Evolutionary conservation across 2,888 invertebrate genomes (phyloP).

Genomic region (Euzophera pinguis): DNA sequence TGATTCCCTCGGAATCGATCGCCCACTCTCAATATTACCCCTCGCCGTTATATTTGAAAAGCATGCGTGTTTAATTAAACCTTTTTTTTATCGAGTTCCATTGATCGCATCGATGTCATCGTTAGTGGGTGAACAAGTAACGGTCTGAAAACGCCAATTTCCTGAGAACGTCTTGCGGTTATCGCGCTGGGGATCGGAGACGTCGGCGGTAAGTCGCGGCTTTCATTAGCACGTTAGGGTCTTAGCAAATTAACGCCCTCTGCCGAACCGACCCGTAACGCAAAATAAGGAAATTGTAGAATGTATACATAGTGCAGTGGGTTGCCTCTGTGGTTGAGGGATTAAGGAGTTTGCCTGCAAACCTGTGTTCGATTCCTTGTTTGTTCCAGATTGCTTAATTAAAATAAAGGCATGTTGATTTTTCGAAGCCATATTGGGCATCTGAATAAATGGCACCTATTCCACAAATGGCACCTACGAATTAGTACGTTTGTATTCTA

Average conservation of each 20-base stretch:
- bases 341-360: no score
- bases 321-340: no score
- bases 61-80: slow-evolving; percentile 50
- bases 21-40: slow-evolving; percentile 59
- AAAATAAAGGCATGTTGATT: no score
- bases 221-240: slow-evolving; percentile 68
- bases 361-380: no score
- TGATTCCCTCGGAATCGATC: slow-evolving; percentile 72
- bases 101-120: slow-evolving; percentile 38
- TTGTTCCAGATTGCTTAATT: no score
- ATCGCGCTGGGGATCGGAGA: slow-evolving; percentile 60
- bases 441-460: no score
- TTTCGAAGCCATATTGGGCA: no score
- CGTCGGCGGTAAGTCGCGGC: slow-evolving; percentile 65
- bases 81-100: slow-evolving; percentile 18
- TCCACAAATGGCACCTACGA: no score
- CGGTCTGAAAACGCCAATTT: slow-evolving; percentile 69
- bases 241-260: slow-evolving; percentile 76
- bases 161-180: slow-evolving; percentile 68
- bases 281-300: neutral
- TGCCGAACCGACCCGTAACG: slow-evolving; percentile 41
- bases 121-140: slow-evolving; percentile 40
- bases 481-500: no score
- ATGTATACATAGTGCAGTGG: neutral
- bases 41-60: slow-evolving; percentile 43